phyloP scores from a whole-genome alignment of 64 coral and sea anemone genomes.

The Montipora capricornis region DNA sequence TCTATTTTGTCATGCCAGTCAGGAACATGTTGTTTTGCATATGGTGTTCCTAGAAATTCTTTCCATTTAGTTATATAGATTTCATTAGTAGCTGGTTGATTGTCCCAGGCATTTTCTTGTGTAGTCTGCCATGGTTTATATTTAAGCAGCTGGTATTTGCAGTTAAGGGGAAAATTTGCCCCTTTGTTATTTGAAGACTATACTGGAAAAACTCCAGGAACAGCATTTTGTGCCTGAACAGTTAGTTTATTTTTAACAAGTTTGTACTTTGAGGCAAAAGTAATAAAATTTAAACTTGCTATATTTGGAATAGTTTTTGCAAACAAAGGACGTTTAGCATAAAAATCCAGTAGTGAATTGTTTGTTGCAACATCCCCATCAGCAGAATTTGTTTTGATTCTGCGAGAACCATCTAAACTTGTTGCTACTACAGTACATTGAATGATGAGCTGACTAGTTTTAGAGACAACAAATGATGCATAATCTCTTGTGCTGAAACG shows the following conservation, averaged over 20 bases:
- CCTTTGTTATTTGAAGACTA: slow-evolving; percentile 44
- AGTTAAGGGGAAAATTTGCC: slow-evolving; percentile 46
- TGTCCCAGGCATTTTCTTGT: slow-evolving; percentile 26
- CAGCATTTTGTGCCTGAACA: slow-evolving; percentile 4
- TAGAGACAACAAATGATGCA: slow-evolving; percentile 9
- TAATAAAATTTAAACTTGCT: slow-evolving; percentile 39
- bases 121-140: slow-evolving; percentile 59
- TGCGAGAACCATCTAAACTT: slow-evolving; percentile 56
- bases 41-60: slow-evolving; percentile 15
- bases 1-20: slow-evolving; percentile 35
- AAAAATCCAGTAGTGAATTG: slow-evolving; percentile 39
- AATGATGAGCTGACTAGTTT: slow-evolving; percentile 59
- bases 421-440: slow-evolving; percentile 20
- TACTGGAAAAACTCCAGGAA: slow-evolving; percentile 33
- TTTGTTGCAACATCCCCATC: slow-evolving; percentile 11
- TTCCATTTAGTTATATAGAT: slow-evolving; percentile 33
- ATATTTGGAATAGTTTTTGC: not conserved
- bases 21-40: slow-evolving; percentile 24
- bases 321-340: slow-evolving; percentile 14
- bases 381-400: slow-evolving; percentile 19
- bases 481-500: slow-evolving; percentile 51
- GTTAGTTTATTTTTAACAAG: slow-evolving; percentile 39
- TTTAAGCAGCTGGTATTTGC: slow-evolving; percentile 38
- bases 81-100: slow-evolving; percentile 36
- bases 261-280: slow-evolving; percentile 61